Conservation (phyloP, 2,888 invertebrate species). For the Allacma fusca region DNA sequence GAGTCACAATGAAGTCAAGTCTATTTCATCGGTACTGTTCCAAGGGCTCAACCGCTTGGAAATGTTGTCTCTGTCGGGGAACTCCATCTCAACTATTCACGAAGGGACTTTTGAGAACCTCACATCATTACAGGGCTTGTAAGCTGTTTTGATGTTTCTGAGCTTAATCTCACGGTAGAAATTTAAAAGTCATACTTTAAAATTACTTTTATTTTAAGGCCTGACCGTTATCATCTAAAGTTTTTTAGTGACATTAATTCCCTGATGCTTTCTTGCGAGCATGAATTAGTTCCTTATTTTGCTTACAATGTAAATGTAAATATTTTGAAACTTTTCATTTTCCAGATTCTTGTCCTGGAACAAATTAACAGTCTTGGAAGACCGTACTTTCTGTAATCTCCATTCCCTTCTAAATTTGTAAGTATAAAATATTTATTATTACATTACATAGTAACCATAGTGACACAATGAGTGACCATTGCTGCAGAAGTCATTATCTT, state of each 20-base stretch:
- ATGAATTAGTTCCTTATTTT: too few species aligned
- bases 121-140: conserved; percentile 66
- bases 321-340: conserved; percentile 47
- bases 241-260: too few species aligned
- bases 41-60: conserved; percentile 64
- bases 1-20: conserved; percentile 54
- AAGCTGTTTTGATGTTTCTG: conserved; percentile 63
- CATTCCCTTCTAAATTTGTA: conserved; percentile 65
- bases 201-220: too few species aligned
- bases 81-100: conserved; percentile 65
- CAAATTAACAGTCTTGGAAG: conserved; percentile 64
- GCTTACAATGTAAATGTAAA: neutral
- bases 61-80: conserved; percentile 67
- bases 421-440: too few species aligned
- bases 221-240: too few species aligned
- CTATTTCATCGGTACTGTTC: conserved; percentile 62
- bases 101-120: conserved; percentile 65
- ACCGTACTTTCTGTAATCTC: conserved; percentile 67
- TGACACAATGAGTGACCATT: too few species aligned
- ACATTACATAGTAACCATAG: too few species aligned
- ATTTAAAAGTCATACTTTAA: too few species aligned
- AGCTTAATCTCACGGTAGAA: too few species aligned
- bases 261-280: too few species aligned
- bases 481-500: too few species aligned
- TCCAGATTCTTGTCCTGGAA: conserved; percentile 69